Evolutionary conservation across 2,113 vertebrate species (phyloP).

Genomic region (Rhinichthys klamathensis): DNA sequence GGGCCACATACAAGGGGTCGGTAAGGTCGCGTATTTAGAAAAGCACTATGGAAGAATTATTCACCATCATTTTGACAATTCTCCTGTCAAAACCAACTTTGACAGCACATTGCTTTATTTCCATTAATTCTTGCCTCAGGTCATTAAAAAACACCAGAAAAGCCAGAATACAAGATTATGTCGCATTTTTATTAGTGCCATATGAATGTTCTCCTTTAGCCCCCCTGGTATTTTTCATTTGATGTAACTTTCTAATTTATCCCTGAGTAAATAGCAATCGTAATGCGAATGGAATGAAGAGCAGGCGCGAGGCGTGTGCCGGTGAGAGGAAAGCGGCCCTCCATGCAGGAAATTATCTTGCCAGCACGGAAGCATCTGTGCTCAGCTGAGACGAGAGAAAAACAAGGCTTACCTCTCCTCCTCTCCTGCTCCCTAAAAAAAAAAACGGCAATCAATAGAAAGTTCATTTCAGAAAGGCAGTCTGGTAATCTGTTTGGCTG

Average conservation of each 20-base stretch:
- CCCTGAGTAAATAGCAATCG: constrained; percentile 10
- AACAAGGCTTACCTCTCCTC: constrained; percentile 27
- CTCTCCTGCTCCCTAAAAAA: constrained; percentile 57
- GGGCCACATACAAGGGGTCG: constrained; percentile 15
- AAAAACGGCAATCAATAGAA: constrained; percentile 74
- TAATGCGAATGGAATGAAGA: constrained; percentile 13
- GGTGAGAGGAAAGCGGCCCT: constrained; percentile 5
- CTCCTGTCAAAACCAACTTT: constrained; percentile 31
- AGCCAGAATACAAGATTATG: constrained; percentile 10
- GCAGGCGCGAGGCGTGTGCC: constrained; percentile 9
- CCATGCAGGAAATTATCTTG: constrained; percentile 45
- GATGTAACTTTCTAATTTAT: constrained; percentile 25
- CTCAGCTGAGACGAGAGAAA: constrained; percentile 40
- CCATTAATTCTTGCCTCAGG: not conserved
- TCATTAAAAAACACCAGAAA: constrained; percentile 2
- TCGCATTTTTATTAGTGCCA: not conserved
- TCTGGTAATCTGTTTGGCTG: constrained; percentile 72
- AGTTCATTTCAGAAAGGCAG: constrained; percentile 72
- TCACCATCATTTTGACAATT: constrained; percentile 36
- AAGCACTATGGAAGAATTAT: constrained; percentile 30
- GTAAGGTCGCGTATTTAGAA: constrained; percentile 18
- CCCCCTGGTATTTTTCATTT: constrained; percentile 26
- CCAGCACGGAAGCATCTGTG: constrained; percentile 40
- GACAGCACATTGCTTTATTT: constrained; percentile 30
- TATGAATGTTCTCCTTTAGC: constrained; percentile 6